These are phyloP conservation scores for Sparidentex hasta DNA, from an alignment of 2,797 vertebrate genomes.

Conservation along the genomic window DNA sequence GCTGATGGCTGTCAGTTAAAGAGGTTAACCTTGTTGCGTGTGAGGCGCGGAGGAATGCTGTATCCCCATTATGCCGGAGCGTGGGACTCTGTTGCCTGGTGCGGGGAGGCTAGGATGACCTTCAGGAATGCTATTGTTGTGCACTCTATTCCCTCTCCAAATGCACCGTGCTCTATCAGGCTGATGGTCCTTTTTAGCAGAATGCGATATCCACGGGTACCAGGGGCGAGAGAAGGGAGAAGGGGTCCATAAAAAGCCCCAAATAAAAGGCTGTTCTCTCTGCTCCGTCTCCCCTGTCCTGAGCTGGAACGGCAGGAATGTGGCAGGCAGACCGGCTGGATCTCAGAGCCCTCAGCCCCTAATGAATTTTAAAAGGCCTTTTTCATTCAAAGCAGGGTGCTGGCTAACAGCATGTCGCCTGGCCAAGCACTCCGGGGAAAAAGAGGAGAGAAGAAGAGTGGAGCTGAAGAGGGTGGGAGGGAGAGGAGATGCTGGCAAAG, in stretches of 20 bases:
- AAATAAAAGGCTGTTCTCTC: slow-evolving; percentile 88
- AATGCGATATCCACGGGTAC: slow-evolving; percentile 91
- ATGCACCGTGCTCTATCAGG: slow-evolving; percentile 87
- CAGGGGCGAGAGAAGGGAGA: slow-evolving; percentile 73
- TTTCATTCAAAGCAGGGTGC: slow-evolving; percentile 90
- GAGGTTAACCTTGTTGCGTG: slow-evolving; percentile 61
- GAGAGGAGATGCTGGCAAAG: slow-evolving; percentile 70
- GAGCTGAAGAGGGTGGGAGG: slow-evolving; percentile 37
- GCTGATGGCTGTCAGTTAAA: slow-evolving; percentile 55
- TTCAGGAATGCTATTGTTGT: slow-evolving; percentile 89
- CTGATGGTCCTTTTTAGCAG: slow-evolving; percentile 91
- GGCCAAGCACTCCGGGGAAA: slow-evolving; percentile 64
- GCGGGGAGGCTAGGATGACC: slow-evolving; percentile 80
- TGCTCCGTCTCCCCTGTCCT: slow-evolving; percentile 86
- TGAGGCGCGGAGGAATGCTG: slow-evolving; percentile 70
- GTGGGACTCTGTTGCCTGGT: slow-evolving; percentile 82
- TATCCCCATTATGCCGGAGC: slow-evolving; percentile 77
- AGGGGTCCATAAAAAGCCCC: slow-evolving; percentile 88
- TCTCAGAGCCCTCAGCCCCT: slow-evolving; percentile 84
- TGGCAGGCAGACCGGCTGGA: slow-evolving; percentile 85
- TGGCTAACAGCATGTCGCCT: slow-evolving; percentile 86
- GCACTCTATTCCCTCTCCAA: slow-evolving; percentile 83
- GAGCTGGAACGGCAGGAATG: slow-evolving; percentile 93
- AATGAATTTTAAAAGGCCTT: slow-evolving; percentile 97
- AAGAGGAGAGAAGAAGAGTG: slow-evolving; percentile 31